phyloP scores from a whole-genome alignment of 2,797 vertebrate species.

The Pteropus rufus region DNA sequence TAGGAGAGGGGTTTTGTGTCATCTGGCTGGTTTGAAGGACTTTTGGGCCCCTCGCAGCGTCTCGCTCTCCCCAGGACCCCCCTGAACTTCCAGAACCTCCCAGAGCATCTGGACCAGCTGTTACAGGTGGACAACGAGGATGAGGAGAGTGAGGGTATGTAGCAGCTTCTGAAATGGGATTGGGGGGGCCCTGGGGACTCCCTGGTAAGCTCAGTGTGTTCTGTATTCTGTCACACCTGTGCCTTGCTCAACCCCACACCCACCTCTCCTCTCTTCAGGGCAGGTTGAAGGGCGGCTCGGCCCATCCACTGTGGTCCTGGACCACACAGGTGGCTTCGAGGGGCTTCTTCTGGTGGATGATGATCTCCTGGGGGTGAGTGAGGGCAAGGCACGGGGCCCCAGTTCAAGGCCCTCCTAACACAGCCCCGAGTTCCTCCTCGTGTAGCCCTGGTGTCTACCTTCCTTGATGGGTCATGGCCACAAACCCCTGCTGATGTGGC shows the following conservation, averaged over 20 bases:
- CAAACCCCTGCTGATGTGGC: neutral
- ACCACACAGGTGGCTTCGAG: slow-evolving; percentile 98
- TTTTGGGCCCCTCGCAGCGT: slow-evolving; percentile 54
- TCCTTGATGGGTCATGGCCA: neutral
- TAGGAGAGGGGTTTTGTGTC: neutral
- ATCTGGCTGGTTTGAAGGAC: slow-evolving; percentile 43
- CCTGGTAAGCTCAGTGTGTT: neutral
- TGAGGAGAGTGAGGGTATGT: slow-evolving; percentile 87
- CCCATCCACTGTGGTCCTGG: slow-evolving; percentile 92
- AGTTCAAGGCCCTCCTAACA: neutral
- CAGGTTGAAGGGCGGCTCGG: slow-evolving; percentile 92
- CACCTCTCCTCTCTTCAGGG: slow-evolving; percentile 82
- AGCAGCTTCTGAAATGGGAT: neutral
- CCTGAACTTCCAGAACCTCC: slow-evolving; percentile 93
- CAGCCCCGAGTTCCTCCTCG: neutral
- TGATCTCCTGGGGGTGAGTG: slow-evolving; percentile 95
- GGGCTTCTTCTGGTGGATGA: slow-evolving; percentile 97
- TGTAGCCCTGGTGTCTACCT: neutral
- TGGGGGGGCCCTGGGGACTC: neutral
- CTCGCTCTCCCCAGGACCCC: slow-evolving; percentile 86
- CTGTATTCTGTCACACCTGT: neutral
- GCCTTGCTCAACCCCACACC: slow-evolving; percentile 19
- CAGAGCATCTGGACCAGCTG: slow-evolving; percentile 90
- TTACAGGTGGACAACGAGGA: slow-evolving; percentile 85
- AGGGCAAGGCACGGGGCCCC: neutral